A percentile compares a stretch with the other conserved stretches of the same genome.
These are phyloP conservation scores for Acanthosoma haemorrhoidale DNA, from an alignment of 2,888 invertebrate species.

Conservation along the genomic window DNA sequence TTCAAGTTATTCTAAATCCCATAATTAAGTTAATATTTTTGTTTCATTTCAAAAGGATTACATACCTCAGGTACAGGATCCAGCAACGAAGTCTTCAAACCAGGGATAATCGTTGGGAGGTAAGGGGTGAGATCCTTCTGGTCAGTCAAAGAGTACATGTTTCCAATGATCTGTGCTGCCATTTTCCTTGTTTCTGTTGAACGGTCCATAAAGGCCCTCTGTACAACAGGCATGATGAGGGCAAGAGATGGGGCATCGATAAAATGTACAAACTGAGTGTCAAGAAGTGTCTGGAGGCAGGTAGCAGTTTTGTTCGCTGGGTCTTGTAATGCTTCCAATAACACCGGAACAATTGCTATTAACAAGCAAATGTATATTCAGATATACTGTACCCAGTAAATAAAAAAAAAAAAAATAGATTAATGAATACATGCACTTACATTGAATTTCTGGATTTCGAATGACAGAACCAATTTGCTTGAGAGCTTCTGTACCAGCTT, in stretches of 20 bases:
- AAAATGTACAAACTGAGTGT: slow-evolving; percentile 97
- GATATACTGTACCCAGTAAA: not conserved
- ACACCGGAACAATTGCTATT: slow-evolving; percentile 73
- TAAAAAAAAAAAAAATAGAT: not conserved
- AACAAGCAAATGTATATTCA: slow-evolving; percentile 36
- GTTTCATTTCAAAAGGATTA: too few relatives aligned
- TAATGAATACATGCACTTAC: not conserved
- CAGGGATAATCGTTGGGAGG: slow-evolving; percentile 91
- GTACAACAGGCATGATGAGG: slow-evolving; percentile 98
- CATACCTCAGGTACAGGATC: slow-evolving; percentile 89
- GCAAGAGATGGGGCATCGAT: slow-evolving; percentile 98
- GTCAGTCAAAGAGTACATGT: slow-evolving; percentile 98
- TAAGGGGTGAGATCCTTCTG: slow-evolving; percentile 97
- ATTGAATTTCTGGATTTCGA: slow-evolving; percentile 94
- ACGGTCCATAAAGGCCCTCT: slow-evolving; percentile 94
- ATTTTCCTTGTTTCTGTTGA: slow-evolving; percentile 97
- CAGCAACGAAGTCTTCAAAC: slow-evolving; percentile 86
- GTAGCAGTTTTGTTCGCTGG: slow-evolving; percentile 90
- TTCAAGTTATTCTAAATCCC: not conserved
- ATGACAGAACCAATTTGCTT: slow-evolving; percentile 96
- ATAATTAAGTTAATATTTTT: too few relatives aligned
- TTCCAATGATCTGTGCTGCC: slow-evolving; percentile 99
- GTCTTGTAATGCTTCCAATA: slow-evolving; percentile 88
- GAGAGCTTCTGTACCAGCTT: slow-evolving; percentile 92
- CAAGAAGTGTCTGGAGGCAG: slow-evolving; percentile 87